Evolutionary conservation across 2,113 vertebrate genomes (phyloP), one percentile per base, ranked within the genome.

Genomic region (Strix uralensis): DNA sequence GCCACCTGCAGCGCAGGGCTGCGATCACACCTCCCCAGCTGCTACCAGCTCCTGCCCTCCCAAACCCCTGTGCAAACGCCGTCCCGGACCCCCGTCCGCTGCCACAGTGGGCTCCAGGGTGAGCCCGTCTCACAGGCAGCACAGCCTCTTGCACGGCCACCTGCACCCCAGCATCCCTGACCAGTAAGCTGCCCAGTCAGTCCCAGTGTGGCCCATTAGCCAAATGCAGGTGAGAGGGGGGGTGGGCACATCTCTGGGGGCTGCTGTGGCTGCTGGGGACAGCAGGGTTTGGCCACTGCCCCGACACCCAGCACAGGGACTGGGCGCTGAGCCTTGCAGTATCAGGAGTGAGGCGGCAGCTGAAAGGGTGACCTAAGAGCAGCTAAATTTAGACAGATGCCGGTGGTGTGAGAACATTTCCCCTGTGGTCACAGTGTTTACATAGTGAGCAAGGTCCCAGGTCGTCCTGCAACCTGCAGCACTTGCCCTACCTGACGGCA

Each of bases 361-460:
- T 4, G 82, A 21, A 66, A 42, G 67, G 83, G 57, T 96, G 96
- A 96, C 10, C 57, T 85, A 23, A 95, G 22, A 95, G 89, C 86
- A 29, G 91, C 94, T 95, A 96, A 94, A 95, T 95, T 94, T 96
- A 96, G 94, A 27, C 84, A 90, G 89, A 95, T 97, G 84, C 96
- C 94, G 1, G 65, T 6, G 36, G 6, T 44, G 73, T 97, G 96
- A 97, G 93, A 57, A 29, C 95, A 96, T 4, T 96, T 96, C 94
- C 96, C 94, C 96, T 82, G 90, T 93, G 96, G 94, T 96, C 90
- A 58, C 90, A 0, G 65, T 90, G 95, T 95, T 96, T 94, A 94
- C 90, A 82, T 2, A 72, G 73, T 3, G 81, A 81, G 77, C 70
- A 2, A 46, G 11, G 17, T 36, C 70, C 55, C 65, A 0, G 74